phyloP scores from a whole-genome alignment of 1,140 invertebrate species.

The Apolygus lucorum region DNA sequence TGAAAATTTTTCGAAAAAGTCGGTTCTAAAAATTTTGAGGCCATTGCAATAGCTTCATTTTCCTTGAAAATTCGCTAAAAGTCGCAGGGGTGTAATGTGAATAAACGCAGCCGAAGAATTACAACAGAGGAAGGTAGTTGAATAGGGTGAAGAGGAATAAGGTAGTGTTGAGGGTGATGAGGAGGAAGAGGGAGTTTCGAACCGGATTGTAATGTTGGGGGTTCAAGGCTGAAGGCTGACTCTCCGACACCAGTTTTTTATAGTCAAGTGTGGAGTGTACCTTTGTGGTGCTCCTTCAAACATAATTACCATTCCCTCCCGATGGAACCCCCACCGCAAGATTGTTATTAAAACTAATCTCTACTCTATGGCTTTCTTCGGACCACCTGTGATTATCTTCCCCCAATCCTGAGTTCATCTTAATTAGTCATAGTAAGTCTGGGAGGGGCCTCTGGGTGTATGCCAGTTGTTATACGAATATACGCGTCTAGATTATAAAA shows the following conservation, averaged over 20 bases:
- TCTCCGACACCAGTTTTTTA: conserved; percentile 12
- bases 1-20: no score
- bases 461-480: background rate
- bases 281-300: conserved; percentile 7
- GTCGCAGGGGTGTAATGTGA: no score
- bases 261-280: background rate
- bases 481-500: background rate
- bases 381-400: conserved; percentile 12
- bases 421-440: background rate
- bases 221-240: conserved; percentile 1
- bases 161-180: background rate
- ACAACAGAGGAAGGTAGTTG: background rate
- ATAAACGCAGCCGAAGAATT: no score
- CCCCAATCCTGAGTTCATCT: background rate
- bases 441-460: background rate
- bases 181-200: background rate
- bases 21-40: no score
- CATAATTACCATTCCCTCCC: background rate
- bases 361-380: background rate
- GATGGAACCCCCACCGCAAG: background rate
- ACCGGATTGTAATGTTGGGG: conserved; percentile 12
- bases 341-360: conserved; percentile 15
- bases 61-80: no score
- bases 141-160: background rate
- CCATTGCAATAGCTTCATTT: no score